phyloP scores from a whole-genome alignment of 2,888 invertebrate genomes.

The Achlya flavicornis region DNA sequence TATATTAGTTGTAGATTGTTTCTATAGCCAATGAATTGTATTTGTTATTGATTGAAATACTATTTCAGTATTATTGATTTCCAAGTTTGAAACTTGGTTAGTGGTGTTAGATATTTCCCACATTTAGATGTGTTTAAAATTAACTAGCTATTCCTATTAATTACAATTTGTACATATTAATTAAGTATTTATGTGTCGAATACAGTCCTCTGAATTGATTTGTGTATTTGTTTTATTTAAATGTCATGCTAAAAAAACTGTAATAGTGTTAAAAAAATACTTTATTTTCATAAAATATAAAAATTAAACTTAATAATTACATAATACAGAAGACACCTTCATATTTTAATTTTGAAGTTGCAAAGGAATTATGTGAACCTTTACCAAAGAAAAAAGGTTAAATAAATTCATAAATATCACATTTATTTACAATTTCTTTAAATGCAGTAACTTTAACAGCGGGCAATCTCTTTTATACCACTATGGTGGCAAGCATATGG shows the following conservation, averaged over 20 bases:
- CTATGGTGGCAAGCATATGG: background rate
- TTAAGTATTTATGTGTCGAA: conserved; percentile 18
- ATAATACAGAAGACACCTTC: no score
- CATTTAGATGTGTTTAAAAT: background rate
- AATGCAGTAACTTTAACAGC: no score
- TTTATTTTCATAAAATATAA: background rate
- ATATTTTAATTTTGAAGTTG: no score
- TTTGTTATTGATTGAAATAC: background rate
- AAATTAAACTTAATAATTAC: background rate
- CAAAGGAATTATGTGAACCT: no score
- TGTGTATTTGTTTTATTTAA: conserved; percentile 12
- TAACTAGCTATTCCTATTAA: background rate
- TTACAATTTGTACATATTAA: background rate
- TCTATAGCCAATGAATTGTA: no score
- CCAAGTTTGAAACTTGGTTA: background rate
- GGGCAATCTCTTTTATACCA: no score
- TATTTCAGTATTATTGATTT: background rate
- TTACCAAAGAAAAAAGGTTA: no score
- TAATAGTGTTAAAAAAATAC: background rate
- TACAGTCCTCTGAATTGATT: conserved; percentile 4
- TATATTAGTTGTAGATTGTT: no score
- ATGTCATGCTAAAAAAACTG: conserved; percentile 12
- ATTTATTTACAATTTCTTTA: no score
- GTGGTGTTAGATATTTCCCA: background rate
- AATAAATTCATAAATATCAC: no score